Evolutionary conservation across 2,797 vertebrate genomes (phyloP), one percentile per base, ranked within the genome.

Genomic region (Bucorvus abyssinicus): DNA sequence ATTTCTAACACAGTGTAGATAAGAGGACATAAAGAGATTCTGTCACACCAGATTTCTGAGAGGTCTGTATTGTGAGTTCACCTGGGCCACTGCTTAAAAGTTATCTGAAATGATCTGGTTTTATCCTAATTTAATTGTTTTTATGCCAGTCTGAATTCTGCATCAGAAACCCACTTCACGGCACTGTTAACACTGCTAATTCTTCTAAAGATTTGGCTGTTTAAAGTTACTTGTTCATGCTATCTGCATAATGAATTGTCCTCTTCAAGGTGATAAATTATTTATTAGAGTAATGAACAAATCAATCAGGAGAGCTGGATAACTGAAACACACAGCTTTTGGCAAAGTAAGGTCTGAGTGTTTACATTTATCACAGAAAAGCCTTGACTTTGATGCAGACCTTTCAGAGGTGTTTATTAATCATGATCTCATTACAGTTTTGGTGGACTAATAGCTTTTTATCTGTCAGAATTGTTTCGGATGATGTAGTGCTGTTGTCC

Each of bases 381-480:
- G 71, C 75, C 87, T 95, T 96, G 96, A 97, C 97, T 98, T 98
- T 97, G 96, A 98, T 96, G 82, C 91, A 97, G 97, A 97, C 97
- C 94, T 98, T 97, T 97, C 94, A 96, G 87, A 93, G 68, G 34
- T 96, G 94, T 97, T 97, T 98, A 98, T 98, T 97, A 98, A 98
- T 98, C 97, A 98, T 95, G 92, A 96, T 97, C 98, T 98, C 96
- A 97, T 98, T 98, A 97, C 95, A 95, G 75, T 90, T 97, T 96
- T 90, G 77, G 91, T 94, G 95, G 91, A 96, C 97, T 97, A 98
- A 97, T 97, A 93, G 89, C 80, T 96, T 97, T 97, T 95, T 97
- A 93, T 97, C 97, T 97, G 95, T 96, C 97, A 97, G 94, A 96
- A 97, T 90, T 91, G 63, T 90, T 97, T 94, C 90, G 96, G 86